Evolutionary conservation across 1,140 invertebrate species (phyloP).

Genomic region (Manduca sexta): DNA sequence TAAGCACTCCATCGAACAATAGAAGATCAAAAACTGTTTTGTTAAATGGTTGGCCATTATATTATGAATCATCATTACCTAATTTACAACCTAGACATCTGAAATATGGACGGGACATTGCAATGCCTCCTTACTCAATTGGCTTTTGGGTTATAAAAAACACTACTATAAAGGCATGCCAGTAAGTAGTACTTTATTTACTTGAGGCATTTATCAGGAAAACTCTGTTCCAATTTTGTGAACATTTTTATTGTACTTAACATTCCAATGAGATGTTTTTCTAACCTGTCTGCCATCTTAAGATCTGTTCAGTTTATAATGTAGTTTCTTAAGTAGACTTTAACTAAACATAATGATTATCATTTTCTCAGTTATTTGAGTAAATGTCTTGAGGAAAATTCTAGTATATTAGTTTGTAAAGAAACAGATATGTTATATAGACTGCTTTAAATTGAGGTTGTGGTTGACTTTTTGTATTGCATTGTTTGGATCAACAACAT

Average conservation of each 20-base stretch:
- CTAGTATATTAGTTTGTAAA: too few species aligned
- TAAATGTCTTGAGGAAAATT: too few species aligned
- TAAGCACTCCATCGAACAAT: slow-evolving; percentile 59
- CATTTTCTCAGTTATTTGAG: too few species aligned
- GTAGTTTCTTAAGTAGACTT: too few species aligned
- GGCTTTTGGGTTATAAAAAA: slow-evolving; percentile 76
- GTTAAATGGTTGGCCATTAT: slow-evolving; percentile 74
- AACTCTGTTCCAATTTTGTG: background rate
- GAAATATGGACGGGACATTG: slow-evolving; percentile 54
- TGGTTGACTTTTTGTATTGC: too few species aligned
- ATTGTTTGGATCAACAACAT: too few species aligned
- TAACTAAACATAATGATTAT: too few species aligned
- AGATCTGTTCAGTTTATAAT: background rate
- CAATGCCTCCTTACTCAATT: slow-evolving; percentile 76
- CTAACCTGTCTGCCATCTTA: background rate
- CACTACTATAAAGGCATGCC: slow-evolving; percentile 50
- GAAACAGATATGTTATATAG: too few species aligned
- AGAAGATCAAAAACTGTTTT: slow-evolving; percentile 71
- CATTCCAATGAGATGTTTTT: slow-evolving; percentile 9
- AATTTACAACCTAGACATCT: slow-evolving; percentile 68
- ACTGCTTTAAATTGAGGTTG: too few species aligned
- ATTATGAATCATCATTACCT: slow-evolving; percentile 69
- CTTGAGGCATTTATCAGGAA: background rate
- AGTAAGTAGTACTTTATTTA: slow-evolving; percentile 13
- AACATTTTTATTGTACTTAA: slow-evolving; percentile 1